Percentiles rank a stretch among this genome's conserved stretches.
phyloP scores from a whole-genome alignment of 2,888 invertebrate species.

The Acanthosepion lycidas region DNA sequence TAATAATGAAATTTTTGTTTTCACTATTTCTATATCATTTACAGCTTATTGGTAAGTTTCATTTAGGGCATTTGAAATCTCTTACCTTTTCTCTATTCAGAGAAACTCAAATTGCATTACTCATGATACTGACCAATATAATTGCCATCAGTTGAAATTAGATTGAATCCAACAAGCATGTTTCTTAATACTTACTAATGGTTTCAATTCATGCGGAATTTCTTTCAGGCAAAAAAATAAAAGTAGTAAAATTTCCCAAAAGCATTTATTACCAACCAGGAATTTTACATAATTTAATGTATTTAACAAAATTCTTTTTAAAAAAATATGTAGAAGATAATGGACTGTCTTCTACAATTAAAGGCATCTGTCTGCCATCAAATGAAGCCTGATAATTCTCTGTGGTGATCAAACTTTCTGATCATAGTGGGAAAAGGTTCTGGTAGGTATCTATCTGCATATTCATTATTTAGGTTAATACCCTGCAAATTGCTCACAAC shows the following conservation, averaged over 20 bases:
- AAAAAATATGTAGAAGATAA: neutral
- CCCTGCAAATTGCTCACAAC: neutral
- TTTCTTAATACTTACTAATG: neutral
- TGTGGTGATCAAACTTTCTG: neutral
- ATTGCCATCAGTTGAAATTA: neutral
- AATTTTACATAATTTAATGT: neutral
- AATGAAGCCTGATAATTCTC: neutral
- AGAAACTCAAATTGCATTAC: neutral
- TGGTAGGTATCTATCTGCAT: neutral
- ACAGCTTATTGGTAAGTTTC: neutral
- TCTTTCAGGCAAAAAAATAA: neutral
- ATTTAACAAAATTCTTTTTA: neutral
- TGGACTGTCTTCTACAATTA: neutral
- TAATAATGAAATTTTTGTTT: constrained; percentile 12
- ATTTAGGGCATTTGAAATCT: neutral
- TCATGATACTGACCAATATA: neutral
- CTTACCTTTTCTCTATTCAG: neutral
- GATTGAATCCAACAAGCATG: neutral
- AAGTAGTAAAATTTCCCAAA: neutral
- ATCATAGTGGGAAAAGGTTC: neutral
- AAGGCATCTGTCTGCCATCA: neutral
- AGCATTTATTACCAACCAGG: neutral
- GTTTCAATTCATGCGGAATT: neutral
- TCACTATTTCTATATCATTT: neutral
- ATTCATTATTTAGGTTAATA: neutral